Evolutionary conservation across 2,113 vertebrate species (phyloP).

Genomic region (Pterocles burchelli): DNA sequence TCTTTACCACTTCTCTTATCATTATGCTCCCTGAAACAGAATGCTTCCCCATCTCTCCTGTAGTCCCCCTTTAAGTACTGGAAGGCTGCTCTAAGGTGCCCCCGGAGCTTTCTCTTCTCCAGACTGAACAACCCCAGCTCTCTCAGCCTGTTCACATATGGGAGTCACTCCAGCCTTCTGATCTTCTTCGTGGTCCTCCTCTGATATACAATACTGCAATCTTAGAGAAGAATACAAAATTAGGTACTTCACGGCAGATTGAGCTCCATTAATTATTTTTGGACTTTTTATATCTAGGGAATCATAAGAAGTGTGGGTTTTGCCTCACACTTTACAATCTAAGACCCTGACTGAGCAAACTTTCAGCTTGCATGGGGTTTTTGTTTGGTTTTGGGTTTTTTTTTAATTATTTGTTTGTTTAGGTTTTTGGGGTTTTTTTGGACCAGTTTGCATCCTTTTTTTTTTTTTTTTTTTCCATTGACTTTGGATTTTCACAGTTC

Average conservation of each 20-base stretch:
- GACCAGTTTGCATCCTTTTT: not conserved
- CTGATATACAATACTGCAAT: not conserved
- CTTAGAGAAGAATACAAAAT: not conserved
- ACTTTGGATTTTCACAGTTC: not conserved
- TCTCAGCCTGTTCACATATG: no score
- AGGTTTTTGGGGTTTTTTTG: no score
- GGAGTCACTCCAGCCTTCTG: no score
- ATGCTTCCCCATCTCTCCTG: no score
- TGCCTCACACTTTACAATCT: not conserved
- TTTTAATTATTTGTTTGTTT: not conserved
- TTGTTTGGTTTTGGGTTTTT: not conserved
- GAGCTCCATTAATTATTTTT: not conserved
- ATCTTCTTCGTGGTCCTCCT: no score
- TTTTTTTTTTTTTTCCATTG: not conserved
- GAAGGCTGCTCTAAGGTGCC: no score
- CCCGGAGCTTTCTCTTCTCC: no score
- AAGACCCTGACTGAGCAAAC: not conserved
- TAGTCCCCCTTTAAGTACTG: no score
- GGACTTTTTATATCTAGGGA: not conserved
- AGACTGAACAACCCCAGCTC: no score
- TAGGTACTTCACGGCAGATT: not conserved
- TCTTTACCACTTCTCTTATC: no score
- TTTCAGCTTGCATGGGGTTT: not conserved
- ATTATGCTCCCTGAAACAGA: no score
- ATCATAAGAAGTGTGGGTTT: not conserved